Conservation (phyloP, 1,140 invertebrate genomes). For the Diabrotica virgifera region DNA sequence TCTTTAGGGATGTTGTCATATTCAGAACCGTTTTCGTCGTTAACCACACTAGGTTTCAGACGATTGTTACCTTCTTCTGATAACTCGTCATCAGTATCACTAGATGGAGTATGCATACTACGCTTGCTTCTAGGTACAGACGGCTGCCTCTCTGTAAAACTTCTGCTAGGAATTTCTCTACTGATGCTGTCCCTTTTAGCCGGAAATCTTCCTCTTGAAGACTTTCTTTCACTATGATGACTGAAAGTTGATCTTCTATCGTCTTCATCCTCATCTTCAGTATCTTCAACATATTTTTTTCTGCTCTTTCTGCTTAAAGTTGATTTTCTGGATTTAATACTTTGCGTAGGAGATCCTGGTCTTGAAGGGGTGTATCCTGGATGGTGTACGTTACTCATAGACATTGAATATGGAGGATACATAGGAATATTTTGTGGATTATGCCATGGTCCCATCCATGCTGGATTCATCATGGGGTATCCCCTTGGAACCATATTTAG, state of each 20-base stretch:
- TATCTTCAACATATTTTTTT: constrained; percentile 43
- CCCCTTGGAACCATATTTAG: constrained; percentile 55
- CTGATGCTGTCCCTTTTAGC: constrained; percentile 5
- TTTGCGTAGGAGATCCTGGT: constrained; percentile 66
- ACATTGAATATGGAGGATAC: constrained; percentile 48
- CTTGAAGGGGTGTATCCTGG: constrained; percentile 47
- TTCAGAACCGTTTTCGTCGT: constrained; percentile 28
- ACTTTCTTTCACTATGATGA: constrained; percentile 30
- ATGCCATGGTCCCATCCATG: constrained; percentile 53
- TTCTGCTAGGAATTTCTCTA: constrained; percentile 26
- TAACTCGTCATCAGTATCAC: constrained; percentile 40
- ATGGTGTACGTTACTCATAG: constrained; percentile 43
- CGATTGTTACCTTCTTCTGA: constrained; percentile 19
- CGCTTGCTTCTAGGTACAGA: constrained; percentile 30
- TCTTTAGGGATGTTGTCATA: constrained; percentile 33
- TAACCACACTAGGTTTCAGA: constrained; percentile 17
- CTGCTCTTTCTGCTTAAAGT: constrained; percentile 47
- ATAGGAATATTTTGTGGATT: constrained; percentile 47
- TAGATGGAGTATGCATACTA: constrained; percentile 33
- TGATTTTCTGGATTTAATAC: constrained; percentile 64
- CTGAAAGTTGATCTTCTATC: constrained; percentile 44
- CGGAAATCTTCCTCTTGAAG: constrained; percentile 30
- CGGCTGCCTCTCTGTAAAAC: constrained; percentile 37
- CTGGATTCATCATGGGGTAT: constrained; percentile 42
- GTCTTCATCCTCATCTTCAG: constrained; percentile 46